Base-by-base conservation (phyloP, 2,797 vertebrate genomes). In the Lithobates pipiens region DNA sequence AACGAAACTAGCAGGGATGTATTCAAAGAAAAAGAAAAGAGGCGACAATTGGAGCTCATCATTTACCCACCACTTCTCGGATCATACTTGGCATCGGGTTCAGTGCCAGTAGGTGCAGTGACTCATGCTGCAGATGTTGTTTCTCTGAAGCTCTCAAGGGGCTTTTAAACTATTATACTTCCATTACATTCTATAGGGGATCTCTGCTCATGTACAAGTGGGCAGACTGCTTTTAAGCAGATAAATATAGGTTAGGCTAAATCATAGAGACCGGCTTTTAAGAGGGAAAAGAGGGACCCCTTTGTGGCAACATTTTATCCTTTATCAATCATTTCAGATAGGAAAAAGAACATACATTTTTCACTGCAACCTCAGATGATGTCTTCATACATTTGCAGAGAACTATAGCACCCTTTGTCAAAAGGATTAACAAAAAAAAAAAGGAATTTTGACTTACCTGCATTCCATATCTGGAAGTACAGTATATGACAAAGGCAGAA, bases 71-170 rank as follows among this genome's bases (percentile, higher is more conserved):
- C 39, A 25, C 68, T 68, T 21, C 46, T 46, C 23, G n/a, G 42
- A 15, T 39, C 8, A 46, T 23, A 10, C 21, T 82, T 54, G 44
- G 80, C 65, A 70, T 57, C 8, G 80, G 65, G 69, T 42, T 44
- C 2, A 13, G 34, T 23, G 79, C 32, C n/a, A 29, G 61, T 18
- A 44, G 80, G 65, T 67, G 69, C 16, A 68, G 50, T 83, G 80
- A 78, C 50, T 83, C 36, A 71, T 74, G 11, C 42, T 73, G 75
- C 70, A 77, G 80, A 70, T 82, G 85, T 68, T 80, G 61, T 5
- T 71, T 80, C 57, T 65, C 63, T 54, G 25, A 75, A n/a, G 77
- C 57, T 79, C 50, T n/a, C 32, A 29, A 13, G 70, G 69, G 18
- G 34, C 61, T n/a, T 73, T 57, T 61, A 44, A 18, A 72, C 57